Conservation (phyloP, 2,797 vertebrate species). For the Chaetodon trifasciatus region DNA sequence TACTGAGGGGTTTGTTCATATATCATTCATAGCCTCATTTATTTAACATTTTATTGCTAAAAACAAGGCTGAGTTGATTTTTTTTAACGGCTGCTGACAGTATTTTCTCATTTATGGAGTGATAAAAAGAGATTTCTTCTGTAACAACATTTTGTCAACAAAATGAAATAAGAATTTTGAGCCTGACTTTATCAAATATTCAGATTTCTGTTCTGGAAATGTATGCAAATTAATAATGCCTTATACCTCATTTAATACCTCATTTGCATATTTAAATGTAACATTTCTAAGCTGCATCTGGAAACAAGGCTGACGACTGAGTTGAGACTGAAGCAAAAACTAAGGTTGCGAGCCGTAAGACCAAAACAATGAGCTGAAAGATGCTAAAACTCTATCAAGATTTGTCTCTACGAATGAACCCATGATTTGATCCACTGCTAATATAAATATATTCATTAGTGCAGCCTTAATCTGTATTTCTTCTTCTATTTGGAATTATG, state of each 20-base stretch:
- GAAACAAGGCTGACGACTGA: not conserved
- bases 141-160: not conserved
- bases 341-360: too few relatives aligned
- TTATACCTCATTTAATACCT: too few relatives aligned
- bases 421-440: not conserved
- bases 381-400: not conserved
- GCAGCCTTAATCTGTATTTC: constrained; percentile 3
- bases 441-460: not conserved
- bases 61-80: too few relatives aligned
- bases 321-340: not conserved
- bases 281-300: not conserved
- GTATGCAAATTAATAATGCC: not conserved
- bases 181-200: not conserved
- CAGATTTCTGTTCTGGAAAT: not conserved
- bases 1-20: not conserved
- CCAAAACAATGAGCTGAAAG: not conserved
- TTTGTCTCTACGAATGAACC: not conserved
- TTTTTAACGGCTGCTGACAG: too few relatives aligned
- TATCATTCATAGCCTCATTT: not conserved
- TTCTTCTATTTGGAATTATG: constrained; percentile 6
- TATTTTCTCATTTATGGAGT: too few relatives aligned
- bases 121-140: not conserved
- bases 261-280: not conserved
- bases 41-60: not conserved
- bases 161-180: not conserved